phyloP scores from a whole-genome alignment of 2,888 invertebrate species.

The Caenorhabditis sp. region DNA sequence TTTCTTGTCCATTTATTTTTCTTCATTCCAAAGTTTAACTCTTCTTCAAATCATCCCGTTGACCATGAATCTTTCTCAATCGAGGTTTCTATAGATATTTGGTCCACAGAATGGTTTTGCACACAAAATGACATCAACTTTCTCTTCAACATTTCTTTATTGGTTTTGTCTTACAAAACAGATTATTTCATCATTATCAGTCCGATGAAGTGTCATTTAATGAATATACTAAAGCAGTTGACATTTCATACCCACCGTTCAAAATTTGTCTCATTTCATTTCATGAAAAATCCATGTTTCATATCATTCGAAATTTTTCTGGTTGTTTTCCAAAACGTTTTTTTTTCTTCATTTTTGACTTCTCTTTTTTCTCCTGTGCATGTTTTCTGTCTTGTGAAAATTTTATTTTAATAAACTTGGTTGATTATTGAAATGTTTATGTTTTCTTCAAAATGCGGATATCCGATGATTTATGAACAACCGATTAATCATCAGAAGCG shows the following conservation, averaged over 20 bases:
- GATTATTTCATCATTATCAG: background rate
- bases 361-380: background rate
- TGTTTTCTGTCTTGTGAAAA: conserved; percentile 7
- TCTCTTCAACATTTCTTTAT: background rate
- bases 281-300: conserved; percentile 16
- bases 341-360: background rate
- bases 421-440: background rate
- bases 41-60: background rate
- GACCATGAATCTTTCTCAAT: conserved; percentile 4
- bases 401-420: background rate
- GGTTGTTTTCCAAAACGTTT: conserved; percentile 18
- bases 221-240: background rate
- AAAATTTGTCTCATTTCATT: background rate
- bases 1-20: background rate
- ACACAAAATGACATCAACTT: conserved; percentile 15
- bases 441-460: background rate
- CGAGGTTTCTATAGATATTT: conserved; percentile 17
- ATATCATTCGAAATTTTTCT: conserved; percentile 38
- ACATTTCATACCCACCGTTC: background rate
- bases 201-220: background rate
- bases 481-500: no score
- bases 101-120: conserved; percentile 34
- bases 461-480: no score
- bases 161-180: background rate
- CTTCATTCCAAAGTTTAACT: background rate